A percentile compares a stretch with the other conserved stretches of the same genome.
Conservation (phyloP, 1,140 invertebrate genomes). For the Stenopsyche tienmushanensis region DNA sequence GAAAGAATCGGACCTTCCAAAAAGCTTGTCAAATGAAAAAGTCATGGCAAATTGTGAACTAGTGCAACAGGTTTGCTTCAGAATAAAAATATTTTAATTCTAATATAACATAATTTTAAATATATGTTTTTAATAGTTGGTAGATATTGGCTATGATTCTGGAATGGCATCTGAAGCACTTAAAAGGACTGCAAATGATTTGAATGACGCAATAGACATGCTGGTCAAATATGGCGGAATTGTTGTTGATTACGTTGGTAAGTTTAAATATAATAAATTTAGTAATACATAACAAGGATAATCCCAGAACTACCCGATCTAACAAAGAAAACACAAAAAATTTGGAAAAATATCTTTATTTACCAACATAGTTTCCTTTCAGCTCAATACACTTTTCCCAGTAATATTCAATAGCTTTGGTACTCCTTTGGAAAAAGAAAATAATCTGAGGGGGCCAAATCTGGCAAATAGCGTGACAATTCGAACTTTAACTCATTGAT, state of each 20-base stretch:
- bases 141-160: constrained; percentile 62
- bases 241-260: constrained; percentile 31
- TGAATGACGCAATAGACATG: constrained; percentile 59
- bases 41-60: constrained; percentile 18
- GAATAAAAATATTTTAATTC: not conserved
- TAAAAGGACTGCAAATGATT: constrained; percentile 55
- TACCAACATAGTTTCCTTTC: no score
- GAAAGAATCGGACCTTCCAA: constrained; percentile 30
- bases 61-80: constrained; percentile 21
- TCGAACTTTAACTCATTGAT: no score
- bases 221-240: constrained; percentile 47
- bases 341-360: no score
- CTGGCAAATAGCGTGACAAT: no score
- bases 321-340: no score
- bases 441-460: no score
- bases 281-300: no score
- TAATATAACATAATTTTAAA: constrained; percentile 7
- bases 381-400: no score
- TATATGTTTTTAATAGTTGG: constrained; percentile 48
- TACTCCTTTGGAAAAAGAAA: no score
- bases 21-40: constrained; percentile 29
- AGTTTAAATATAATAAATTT: not conserved
- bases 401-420: no score
- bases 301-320: no score
- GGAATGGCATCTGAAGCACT: constrained; percentile 58